Percentiles rank a stretch among this genome's conserved stretches.
Conservation (phyloP, 1,140 invertebrate genomes). For the Ips nitidus region DNA sequence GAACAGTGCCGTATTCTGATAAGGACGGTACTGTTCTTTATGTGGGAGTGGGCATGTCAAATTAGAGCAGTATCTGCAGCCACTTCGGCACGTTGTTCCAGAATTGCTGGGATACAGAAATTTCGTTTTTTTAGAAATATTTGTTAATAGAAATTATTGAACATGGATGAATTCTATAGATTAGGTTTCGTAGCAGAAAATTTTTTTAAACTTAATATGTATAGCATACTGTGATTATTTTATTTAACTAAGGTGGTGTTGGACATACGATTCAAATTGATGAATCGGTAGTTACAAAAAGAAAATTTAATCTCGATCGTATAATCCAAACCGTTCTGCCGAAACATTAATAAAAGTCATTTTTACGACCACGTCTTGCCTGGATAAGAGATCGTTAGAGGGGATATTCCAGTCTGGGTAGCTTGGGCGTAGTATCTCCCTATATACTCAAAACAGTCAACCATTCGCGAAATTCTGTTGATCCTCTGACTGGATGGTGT, state of each 20-base stretch:
- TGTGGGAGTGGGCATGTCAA: background rate
- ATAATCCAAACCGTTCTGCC: too few species aligned
- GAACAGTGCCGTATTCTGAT: too few species aligned
- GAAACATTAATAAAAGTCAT: too few species aligned
- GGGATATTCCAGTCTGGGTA: background rate
- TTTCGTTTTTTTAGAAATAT: background rate
- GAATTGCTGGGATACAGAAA: background rate
- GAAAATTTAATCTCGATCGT: background rate
- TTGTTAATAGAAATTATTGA: background rate
- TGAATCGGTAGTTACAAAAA: background rate
- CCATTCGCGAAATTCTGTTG: background rate
- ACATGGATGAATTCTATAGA: background rate
- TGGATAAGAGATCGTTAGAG: too few species aligned
- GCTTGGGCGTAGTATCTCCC: conserved; percentile 1
- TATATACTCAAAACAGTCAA: conserved; percentile 4
- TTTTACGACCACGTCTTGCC: too few species aligned
- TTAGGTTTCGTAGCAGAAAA: background rate
- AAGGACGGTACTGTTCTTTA: too few species aligned
- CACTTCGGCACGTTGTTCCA: background rate
- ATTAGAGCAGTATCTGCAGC: background rate
- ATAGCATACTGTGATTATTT: conserved; percentile 1
- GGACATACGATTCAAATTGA: background rate
- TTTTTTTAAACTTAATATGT: background rate
- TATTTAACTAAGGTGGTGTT: background rate
- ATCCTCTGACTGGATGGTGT: background rate